These are phyloP conservation scores for Lochmaea capreae DNA, from an alignment of 2,888 invertebrate species.

Conservation along the genomic window DNA sequence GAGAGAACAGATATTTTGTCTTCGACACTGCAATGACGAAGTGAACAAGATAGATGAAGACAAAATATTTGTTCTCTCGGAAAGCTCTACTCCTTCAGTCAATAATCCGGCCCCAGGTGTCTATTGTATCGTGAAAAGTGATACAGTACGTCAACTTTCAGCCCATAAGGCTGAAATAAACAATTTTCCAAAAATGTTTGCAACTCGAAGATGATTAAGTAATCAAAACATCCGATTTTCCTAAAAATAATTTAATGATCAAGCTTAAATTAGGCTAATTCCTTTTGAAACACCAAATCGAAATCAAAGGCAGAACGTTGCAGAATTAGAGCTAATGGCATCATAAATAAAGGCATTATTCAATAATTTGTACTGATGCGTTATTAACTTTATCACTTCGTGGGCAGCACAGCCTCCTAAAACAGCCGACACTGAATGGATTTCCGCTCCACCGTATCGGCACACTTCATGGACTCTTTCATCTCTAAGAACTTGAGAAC, in stretches of 20 bases:
- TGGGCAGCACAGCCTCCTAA: slow-evolving; percentile 92
- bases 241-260: not conserved
- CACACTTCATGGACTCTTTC: slow-evolving; percentile 96
- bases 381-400: slow-evolving; percentile 94
- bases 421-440: slow-evolving; percentile 93
- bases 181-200: too few species aligned
- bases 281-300: not conserved
- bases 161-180: too few species aligned
- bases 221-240: not conserved
- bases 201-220: not conserved
- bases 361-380: slow-evolving; percentile 95
- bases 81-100: too few species aligned
- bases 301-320: slow-evolving; percentile 80
- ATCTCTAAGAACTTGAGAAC: slow-evolving; percentile 80
- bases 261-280: not conserved
- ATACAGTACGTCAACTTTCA: too few species aligned
- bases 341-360: slow-evolving; percentile 97
- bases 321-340: slow-evolving; percentile 88
- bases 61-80: too few species aligned
- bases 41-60: too few species aligned
- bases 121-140: too few species aligned
- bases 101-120: too few species aligned
- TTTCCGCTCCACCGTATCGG: slow-evolving; percentile 90
- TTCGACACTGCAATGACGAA: too few species aligned
- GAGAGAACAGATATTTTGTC: too few species aligned